Conservation (phyloP, 2,888 invertebrate genomes). For the Perithous albicinctus region DNA sequence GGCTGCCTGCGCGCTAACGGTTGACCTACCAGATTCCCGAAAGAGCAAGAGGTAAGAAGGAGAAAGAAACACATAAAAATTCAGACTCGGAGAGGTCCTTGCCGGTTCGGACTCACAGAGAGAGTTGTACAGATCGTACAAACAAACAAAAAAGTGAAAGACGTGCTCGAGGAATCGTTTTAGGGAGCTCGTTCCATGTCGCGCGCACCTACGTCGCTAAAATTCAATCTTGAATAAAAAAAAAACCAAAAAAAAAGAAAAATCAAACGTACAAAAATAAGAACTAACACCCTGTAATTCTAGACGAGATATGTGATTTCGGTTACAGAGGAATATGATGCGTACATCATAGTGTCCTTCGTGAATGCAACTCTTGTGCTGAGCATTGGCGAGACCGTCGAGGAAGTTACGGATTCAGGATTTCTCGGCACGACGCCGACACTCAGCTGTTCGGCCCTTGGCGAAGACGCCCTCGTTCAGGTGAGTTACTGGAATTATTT, state of each 20-base stretch:
- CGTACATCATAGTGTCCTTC: constrained; percentile 99
- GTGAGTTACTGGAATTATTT: constrained; percentile 85
- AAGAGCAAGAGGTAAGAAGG: constrained; percentile 81
- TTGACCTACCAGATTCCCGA: constrained; percentile 81
- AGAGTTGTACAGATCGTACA: constrained; percentile 18
- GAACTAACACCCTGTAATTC: constrained; percentile 65
- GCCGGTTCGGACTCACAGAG: constrained; percentile 34
- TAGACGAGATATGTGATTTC: constrained; percentile 84
- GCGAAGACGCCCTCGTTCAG: constrained; percentile 99
- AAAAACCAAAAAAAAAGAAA: constrained; percentile 18
- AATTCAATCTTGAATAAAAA: constrained; percentile 13
- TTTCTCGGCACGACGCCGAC: constrained; percentile 99
- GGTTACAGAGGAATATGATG: constrained; percentile 98
- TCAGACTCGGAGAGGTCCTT: constrained; percentile 50
- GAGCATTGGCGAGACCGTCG: constrained; percentile 99
- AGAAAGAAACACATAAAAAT: constrained; percentile 65
- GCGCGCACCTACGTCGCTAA: constrained; percentile 42
- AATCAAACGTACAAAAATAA: constrained; percentile 32
- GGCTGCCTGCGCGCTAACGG: constrained; percentile 85
- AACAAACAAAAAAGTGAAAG: constrained; percentile 17
- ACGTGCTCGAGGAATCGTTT: constrained; percentile 23
- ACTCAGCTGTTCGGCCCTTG: constrained; percentile 98
- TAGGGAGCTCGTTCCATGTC: constrained; percentile 38
- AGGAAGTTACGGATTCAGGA: constrained; percentile 99
- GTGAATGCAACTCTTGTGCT: constrained; percentile 99